Percentiles rank a stretch among this genome's conserved stretches.
phyloP scores from a whole-genome alignment of 2,113 vertebrate genomes.

The Chaetodon trifascialis region DNA sequence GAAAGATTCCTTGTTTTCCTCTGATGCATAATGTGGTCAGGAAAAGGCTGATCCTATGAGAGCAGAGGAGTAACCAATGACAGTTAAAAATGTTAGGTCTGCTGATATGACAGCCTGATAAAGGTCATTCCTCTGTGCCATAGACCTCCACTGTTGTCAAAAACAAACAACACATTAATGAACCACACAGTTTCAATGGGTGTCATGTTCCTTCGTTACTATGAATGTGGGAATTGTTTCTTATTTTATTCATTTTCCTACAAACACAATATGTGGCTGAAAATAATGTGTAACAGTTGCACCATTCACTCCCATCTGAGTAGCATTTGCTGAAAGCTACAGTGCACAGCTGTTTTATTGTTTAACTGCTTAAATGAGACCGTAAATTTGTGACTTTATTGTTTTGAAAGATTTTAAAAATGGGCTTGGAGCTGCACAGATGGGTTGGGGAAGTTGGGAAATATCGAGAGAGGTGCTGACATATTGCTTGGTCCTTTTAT shows the following conservation, averaged over 20 bases:
- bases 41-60: background rate
- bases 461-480: no score
- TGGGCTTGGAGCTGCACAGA: background rate
- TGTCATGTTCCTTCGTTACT: background rate
- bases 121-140: background rate
- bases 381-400: background rate
- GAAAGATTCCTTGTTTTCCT: background rate
- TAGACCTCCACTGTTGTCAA: background rate
- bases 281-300: background rate
- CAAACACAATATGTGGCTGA: background rate
- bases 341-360: background rate
- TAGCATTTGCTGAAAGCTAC: background rate
- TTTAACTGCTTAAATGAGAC: no score
- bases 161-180: background rate
- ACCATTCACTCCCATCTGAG: background rate
- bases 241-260: background rate
- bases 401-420: background rate
- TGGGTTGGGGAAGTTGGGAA: background rate
- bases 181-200: background rate
- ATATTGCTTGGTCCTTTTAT: background rate
- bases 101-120: background rate
- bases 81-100: background rate
- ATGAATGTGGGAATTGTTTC: background rate
- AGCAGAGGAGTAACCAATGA: background rate
- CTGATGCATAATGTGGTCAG: background rate